These are phyloP conservation scores for Oreochromis aureus DNA, from an alignment of 2,113 vertebrate genomes.

Conservation along the genomic window DNA sequence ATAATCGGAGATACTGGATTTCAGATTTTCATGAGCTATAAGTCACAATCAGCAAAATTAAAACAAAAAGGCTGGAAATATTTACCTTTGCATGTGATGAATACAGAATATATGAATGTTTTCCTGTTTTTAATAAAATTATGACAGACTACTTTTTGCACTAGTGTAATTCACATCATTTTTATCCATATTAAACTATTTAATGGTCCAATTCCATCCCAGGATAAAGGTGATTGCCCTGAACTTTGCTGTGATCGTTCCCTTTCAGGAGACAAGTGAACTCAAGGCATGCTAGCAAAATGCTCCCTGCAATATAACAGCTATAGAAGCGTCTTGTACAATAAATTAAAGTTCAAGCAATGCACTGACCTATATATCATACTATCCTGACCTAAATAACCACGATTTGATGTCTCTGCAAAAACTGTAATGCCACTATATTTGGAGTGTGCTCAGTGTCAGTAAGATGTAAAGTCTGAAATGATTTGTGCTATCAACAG, in stretches of 20 bases:
- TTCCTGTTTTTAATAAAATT: not conserved
- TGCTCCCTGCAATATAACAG: not conserved
- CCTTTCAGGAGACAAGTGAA: not conserved
- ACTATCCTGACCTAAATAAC: not conserved
- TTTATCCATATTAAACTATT: not conserved
- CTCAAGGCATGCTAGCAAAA: not conserved
- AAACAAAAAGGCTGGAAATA: not conserved
- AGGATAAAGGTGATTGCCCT: not conserved
- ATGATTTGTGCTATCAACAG: not conserved
- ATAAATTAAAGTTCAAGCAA: not conserved
- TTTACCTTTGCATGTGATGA: not conserved
- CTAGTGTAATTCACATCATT: not conserved
- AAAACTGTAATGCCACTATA: not conserved
- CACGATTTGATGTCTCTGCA: not conserved
- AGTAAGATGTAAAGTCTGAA: not conserved
- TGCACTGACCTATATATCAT: not conserved
- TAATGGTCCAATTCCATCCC: not conserved
- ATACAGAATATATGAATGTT: not conserved
- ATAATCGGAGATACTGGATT: not conserved
- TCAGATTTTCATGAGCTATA: not conserved
- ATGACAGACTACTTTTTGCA: not conserved
- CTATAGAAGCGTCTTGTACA: not conserved
- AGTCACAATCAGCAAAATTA: not conserved
- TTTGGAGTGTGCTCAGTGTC: not conserved
- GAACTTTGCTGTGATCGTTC: not conserved